phyloP scores from a whole-genome alignment of 2,888 invertebrate genomes.

The Monochamus alternatus region DNA sequence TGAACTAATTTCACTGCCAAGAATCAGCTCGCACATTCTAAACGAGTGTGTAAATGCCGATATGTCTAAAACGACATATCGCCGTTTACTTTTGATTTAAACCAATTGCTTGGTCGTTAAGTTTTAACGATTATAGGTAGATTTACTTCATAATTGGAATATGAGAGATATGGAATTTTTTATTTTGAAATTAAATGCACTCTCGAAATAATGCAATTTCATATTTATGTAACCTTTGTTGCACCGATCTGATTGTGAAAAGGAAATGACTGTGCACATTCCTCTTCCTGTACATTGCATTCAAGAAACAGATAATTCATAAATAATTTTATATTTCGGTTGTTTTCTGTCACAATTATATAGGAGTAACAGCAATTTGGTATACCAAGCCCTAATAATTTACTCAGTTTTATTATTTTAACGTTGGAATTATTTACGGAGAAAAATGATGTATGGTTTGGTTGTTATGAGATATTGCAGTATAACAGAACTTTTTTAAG shows the following conservation, averaged over 20 bases:
- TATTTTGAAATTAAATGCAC: neutral
- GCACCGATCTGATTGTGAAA: neutral
- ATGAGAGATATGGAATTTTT: constrained; percentile 4
- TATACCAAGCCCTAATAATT: no score
- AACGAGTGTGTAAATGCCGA: neutral
- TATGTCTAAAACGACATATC: neutral
- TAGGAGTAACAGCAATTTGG: no score
- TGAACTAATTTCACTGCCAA: no score
- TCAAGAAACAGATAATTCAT: no score
- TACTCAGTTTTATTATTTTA: no score
- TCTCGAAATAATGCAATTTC: neutral
- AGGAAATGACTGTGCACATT: neutral
- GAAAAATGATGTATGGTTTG: no score
- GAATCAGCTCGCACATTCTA: neutral
- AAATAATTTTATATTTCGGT: no score
- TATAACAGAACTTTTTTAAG: no score
- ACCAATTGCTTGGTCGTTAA: neutral
- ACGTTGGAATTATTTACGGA: no score
- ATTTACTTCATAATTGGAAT: neutral
- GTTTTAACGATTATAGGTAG: neutral
- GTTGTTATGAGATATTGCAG: no score
- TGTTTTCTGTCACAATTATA: no score
- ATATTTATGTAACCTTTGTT: constrained; percentile 12
- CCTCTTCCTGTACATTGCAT: neutral
- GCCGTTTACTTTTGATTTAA: constrained; percentile 1